Base-by-base conservation (phyloP, 1,140 invertebrate species). In the Cyphomyrmex costatus region DNA sequence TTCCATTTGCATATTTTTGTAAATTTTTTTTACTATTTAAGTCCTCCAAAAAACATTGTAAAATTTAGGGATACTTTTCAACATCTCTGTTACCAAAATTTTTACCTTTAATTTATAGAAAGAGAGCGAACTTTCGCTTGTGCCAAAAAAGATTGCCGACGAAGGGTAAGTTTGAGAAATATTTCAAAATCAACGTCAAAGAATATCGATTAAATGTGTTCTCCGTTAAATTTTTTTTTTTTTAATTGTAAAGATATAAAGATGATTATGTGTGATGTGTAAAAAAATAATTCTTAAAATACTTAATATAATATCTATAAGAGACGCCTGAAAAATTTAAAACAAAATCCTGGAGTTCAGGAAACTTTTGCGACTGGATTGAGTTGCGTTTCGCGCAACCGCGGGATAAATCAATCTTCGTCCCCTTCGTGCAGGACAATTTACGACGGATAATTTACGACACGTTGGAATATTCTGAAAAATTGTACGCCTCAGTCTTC, bases 381-480 rank as follows among this genome's bases (percentile, higher is more conserved):
- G 27, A n/a, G 16, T 5, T 6, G 5, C 4, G 14, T 24, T 36
- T 51, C 14, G 33, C 21, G 8, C 8, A 19, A n/a, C 5, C 30
- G 21, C 1, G 24, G 19, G 4, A 66, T 53, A 65, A 68, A 85
- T 77, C 27, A 24, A 7, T 8, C 14, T 8, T 33, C 58, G n/a
- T 42, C 14, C 36, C 33, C 19, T 49, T 46, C 24, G 53, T 24
- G 19, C 27, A 19, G 36, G 36, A 68, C 21, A 68, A 49, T 74
- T 58, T 36, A 30, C 24, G 10, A 24, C 76, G 14, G 60, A 42
- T 76, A 46, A 63, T 84, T 84, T 84, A 84, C 36, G 56, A 76
- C n/a, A 51, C 77, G 56, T 74, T 61, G 33, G 53, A 61, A 14
- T 21, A 49, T 46, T 56, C 36, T 27, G 70, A 61, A 84, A 76